Conservation (phyloP, 2,113 vertebrate species). For the Cranoglanis bouderius region DNA sequence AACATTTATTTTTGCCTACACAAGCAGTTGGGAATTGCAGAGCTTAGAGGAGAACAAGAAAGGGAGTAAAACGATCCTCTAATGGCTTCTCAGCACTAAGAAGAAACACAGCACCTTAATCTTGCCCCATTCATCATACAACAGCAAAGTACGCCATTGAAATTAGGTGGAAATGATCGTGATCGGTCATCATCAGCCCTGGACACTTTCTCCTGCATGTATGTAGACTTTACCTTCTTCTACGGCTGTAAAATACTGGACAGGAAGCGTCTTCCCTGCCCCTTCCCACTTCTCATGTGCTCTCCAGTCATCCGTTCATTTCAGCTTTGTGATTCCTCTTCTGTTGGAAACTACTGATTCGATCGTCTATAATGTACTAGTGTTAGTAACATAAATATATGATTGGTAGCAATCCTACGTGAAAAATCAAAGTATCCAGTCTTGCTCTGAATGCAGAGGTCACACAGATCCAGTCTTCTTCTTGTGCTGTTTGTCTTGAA, state of each 20-base stretch:
- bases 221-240: not conserved
- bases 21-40: constrained; percentile 43
- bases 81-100: constrained; percentile 26
- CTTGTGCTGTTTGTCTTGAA: constrained; percentile 28
- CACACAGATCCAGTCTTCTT: constrained; percentile 27
- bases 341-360: constrained; percentile 37
- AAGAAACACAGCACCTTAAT: constrained; percentile 33
- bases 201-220: constrained; percentile 19
- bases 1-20: constrained; percentile 48
- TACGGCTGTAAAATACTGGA: not conserved
- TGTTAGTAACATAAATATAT: constrained; percentile 7
- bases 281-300: not conserved
- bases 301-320: not conserved
- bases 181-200: not conserved
- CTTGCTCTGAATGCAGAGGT: not conserved
- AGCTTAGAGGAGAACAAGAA: constrained; percentile 26
- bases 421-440: not conserved
- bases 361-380: constrained; percentile 6
- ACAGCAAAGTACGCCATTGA: not conserved
- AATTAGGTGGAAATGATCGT: not conserved
- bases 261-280: not conserved
- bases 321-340: constrained; percentile 11
- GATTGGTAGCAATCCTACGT: constrained; percentile 23
- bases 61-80: not conserved
- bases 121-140: not conserved